Percentiles rank a stretch among this genome's conserved stretches.
phyloP scores from a whole-genome alignment of 2,888 invertebrate species.

The Papilio gigon region DNA sequence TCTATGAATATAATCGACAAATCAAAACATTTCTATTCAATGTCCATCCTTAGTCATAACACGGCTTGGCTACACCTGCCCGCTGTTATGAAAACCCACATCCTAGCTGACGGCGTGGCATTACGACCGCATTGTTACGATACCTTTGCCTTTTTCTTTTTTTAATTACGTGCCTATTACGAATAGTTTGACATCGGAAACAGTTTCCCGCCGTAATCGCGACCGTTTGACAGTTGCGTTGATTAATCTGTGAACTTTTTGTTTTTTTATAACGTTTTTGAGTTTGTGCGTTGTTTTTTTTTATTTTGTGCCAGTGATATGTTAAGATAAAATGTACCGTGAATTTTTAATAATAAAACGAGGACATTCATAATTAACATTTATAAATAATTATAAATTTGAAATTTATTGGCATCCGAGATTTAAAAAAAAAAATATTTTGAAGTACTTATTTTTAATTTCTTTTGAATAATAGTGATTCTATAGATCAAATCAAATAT shows the following conservation, averaged over 20 bases:
- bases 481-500: background rate
- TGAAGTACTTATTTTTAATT: background rate
- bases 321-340: background rate
- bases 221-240: constrained; percentile 15
- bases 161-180: constrained; percentile 12
- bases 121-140: constrained; percentile 30
- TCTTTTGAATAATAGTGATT: background rate
- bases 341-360: constrained; percentile 7
- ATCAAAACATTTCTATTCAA: constrained; percentile 37
- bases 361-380: background rate
- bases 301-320: constrained; percentile 14
- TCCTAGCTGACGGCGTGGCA: constrained; percentile 6
- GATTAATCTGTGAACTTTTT: constrained; percentile 16
- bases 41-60: constrained; percentile 39
- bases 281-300: background rate
- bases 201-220: constrained; percentile 19
- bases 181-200: constrained; percentile 16
- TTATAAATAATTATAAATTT: no score
- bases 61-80: constrained; percentile 38
- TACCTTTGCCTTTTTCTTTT: constrained; percentile 14
- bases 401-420: background rate
- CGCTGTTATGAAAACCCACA: constrained; percentile 39
- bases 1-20: constrained; percentile 21
- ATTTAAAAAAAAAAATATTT: background rate
- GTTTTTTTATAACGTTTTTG: background rate